Percentiles rank a stretch among this genome's conserved stretches.
These are phyloP conservation scores for Simalia tracyae DNA, from an alignment of 2,797 vertebrate species.

Conservation along the genomic window DNA sequence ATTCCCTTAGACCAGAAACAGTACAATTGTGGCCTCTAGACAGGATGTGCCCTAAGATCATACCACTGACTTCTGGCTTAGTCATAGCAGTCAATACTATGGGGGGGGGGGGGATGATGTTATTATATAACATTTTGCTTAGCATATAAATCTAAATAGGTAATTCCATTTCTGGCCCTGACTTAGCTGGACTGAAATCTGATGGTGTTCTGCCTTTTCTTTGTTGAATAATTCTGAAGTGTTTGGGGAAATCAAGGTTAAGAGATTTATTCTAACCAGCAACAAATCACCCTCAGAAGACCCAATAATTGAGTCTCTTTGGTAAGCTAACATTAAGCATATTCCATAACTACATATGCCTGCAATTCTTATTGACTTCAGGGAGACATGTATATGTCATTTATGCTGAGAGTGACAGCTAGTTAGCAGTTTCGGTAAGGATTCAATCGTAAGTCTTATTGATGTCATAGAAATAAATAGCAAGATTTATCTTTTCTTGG, in stretches of 20 bases:
- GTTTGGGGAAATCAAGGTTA: slow-evolving; percentile 22
- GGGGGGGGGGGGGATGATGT: neutral
- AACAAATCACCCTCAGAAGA: neutral
- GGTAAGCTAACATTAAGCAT: neutral
- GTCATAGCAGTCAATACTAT: neutral
- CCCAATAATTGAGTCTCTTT: slow-evolving; percentile 10
- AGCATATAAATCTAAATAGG: neutral
- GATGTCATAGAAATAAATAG: neutral
- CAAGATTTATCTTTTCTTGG: neutral
- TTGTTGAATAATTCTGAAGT: neutral
- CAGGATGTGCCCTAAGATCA: neutral
- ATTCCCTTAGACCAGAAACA: neutral
- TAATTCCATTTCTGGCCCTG: neutral
- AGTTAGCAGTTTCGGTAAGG: neutral
- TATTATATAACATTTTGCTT: neutral
- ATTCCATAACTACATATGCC: neutral
- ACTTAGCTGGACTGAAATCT: slow-evolving; percentile 17
- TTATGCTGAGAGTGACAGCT: slow-evolving; percentile 18
- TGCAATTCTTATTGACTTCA: slow-evolving; percentile 20
- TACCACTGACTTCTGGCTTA: neutral
- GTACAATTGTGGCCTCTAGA: neutral
- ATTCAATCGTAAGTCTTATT: neutral
- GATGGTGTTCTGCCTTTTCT: neutral
- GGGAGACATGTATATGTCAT: neutral
- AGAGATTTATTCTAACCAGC: neutral